Base-by-base conservation (phyloP, 1,140 invertebrate genomes). In the Andricus grossulariae region DNA sequence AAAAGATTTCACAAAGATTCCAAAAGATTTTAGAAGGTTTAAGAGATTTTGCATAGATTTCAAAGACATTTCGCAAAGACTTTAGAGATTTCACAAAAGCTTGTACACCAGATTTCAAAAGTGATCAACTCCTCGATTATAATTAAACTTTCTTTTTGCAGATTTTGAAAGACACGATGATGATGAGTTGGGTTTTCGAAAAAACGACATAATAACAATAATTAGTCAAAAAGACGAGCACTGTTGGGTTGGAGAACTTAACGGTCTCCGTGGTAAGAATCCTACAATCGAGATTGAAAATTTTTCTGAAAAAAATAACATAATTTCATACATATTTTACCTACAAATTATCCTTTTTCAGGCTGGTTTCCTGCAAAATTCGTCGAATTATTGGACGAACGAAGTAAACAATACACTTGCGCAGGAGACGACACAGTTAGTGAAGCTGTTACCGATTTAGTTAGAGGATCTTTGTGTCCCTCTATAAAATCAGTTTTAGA, bases 351-450 rank as follows among this genome's bases (percentile, higher is more conserved):
- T 32, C 25, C 19, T 71, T 52, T 87, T 85, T 45, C 81, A 93
- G 94, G 99, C 52, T 99, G 99, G 99, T 99, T 99, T 93, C 99
- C 99, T 19, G 98, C 99, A 8, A 98, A 99, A 92, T 99, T 99
- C 93, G 98, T 99, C 0, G 96, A 98, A 88, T 91, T 99, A 72
- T 92, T 99, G 21, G 99, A 99, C 92, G 99, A 99, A 91, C 93
- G 99, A 84, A 99, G 98, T 88, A 98, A 98, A 86, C 94, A 97
- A 85, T 99, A 99, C 90, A 98, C 97, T 39, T 95, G 96, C 80
- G 98, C 97, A 66, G 99, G 99, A 5, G 99, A 99, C 92, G 99
- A 99, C 92, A 95, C 96, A 19, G 97, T 99, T 0, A 98, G 97
- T 57, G 97, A 99, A 92, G 96, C 96, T 54, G 97, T 99, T 32